Conservation (phyloP, 2,797 vertebrate genomes). For the Chelon auratus region DNA sequence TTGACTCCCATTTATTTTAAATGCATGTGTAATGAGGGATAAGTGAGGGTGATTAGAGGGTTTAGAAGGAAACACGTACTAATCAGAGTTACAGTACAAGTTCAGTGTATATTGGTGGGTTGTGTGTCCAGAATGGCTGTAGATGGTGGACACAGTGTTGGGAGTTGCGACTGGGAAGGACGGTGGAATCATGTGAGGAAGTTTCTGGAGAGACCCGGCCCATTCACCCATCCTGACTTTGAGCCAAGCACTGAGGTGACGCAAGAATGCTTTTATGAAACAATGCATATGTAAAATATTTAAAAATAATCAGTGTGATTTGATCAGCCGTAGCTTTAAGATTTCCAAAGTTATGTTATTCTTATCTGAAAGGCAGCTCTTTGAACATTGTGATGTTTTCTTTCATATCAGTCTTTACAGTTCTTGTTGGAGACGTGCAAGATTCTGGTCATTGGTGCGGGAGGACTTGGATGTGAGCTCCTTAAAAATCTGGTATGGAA, state of each 20-base stretch:
- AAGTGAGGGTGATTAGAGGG: neutral
- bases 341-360: neutral
- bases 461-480: slow-evolving; percentile 97
- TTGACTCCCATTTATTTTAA: too few species aligned
- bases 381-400: neutral
- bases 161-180: slow-evolving; percentile 93
- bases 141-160: slow-evolving; percentile 93
- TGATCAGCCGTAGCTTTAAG: neutral
- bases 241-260: slow-evolving; percentile 96
- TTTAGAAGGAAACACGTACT: neutral
- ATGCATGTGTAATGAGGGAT: too few species aligned
- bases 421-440: slow-evolving; percentile 98
- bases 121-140: slow-evolving; percentile 97
- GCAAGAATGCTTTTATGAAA: neutral
- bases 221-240: slow-evolving; percentile 98
- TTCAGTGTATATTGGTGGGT: slow-evolving; percentile 62
- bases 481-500: slow-evolving; percentile 95
- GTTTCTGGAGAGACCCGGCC: slow-evolving; percentile 96
- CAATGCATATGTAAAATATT: neutral
- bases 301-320: neutral
- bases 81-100: neutral
- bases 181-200: slow-evolving; percentile 98
- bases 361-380: neutral
- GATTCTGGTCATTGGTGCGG: slow-evolving; percentile 96
- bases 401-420: slow-evolving; percentile 87